Evolutionary conservation across 53 echinoderm and acorn worm genomes (phyloP).

Genomic region (Crossaster papposus): DNA sequence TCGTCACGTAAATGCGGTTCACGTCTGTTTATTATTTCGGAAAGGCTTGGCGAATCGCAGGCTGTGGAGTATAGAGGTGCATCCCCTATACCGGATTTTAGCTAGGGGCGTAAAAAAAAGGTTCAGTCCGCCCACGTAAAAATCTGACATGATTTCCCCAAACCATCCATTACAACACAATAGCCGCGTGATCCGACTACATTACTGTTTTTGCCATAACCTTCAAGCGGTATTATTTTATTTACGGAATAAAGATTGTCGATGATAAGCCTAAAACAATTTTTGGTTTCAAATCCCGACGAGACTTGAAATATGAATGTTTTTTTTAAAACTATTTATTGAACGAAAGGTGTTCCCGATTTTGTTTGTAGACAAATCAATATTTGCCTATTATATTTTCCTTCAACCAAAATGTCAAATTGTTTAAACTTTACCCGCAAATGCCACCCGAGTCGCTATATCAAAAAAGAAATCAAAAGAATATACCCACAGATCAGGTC

Average conservation of each 20-base stretch:
- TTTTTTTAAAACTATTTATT: too few relatives aligned
- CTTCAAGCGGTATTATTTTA: background rate
- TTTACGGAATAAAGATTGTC: background rate
- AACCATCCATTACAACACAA: background rate
- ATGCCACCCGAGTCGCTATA: too few relatives aligned
- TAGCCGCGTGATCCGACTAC: background rate
- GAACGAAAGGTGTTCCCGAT: too few relatives aligned
- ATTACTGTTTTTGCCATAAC: background rate
- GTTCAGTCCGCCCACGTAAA: slow-evolving; percentile 13
- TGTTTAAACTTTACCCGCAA: too few relatives aligned
- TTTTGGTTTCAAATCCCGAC: too few relatives aligned
- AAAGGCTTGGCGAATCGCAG: background rate
- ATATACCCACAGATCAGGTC: too few relatives aligned
- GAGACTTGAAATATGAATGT: too few relatives aligned
- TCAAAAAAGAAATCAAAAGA: too few relatives aligned
- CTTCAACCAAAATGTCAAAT: too few relatives aligned
- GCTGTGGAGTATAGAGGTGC: background rate
- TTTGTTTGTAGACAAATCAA: too few relatives aligned
- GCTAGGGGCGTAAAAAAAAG: too few relatives aligned
- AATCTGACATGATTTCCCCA: background rate
- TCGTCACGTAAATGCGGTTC: background rate
- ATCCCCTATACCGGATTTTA: background rate
- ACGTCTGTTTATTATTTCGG: slow-evolving; percentile 15
- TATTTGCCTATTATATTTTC: too few relatives aligned
- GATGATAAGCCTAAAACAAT: background rate